Conservation (phyloP, 2,888 invertebrate species). For the Deroplatys truncata region DNA sequence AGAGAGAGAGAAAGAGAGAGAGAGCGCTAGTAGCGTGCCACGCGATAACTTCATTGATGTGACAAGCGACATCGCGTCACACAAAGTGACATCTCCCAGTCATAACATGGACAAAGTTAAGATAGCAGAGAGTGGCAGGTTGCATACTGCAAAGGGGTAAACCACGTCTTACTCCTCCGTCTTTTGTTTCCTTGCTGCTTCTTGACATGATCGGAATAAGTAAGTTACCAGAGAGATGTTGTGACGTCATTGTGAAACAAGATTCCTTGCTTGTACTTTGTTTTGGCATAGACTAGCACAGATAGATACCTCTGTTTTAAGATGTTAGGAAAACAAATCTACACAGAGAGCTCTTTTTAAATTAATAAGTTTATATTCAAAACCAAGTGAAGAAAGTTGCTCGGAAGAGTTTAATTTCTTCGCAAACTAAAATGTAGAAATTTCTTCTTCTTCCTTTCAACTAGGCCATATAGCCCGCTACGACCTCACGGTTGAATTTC, state of each 20-base stretch:
- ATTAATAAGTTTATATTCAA: too few relatives aligned
- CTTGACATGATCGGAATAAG: background rate
- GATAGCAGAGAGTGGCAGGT: background rate
- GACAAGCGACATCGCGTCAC: background rate
- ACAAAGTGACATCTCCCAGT: background rate
- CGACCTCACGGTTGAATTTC: too few relatives aligned
- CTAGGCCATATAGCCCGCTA: too few relatives aligned
- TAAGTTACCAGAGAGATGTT: background rate
- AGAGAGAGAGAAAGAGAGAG: background rate
- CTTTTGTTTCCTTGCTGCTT: background rate
- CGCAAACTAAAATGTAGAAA: too few relatives aligned
- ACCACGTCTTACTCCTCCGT: background rate
- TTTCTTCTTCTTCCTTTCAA: too few relatives aligned
- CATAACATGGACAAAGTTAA: slow-evolving; percentile 14
- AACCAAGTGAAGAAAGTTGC: too few relatives aligned
- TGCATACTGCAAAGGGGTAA: background rate
- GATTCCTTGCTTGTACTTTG: too few relatives aligned
- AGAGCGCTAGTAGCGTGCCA: background rate
- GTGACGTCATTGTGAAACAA: background rate
- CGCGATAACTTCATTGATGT: slow-evolving; percentile 23
- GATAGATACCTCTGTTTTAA: too few relatives aligned
- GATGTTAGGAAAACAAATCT: too few relatives aligned
- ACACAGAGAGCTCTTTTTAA: too few relatives aligned
- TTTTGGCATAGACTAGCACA: too few relatives aligned
- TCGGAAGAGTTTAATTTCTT: too few relatives aligned